Evolutionary conservation across 2,113 vertebrate species (phyloP).

Genomic region (Hyperoodon ampullatus): DNA sequence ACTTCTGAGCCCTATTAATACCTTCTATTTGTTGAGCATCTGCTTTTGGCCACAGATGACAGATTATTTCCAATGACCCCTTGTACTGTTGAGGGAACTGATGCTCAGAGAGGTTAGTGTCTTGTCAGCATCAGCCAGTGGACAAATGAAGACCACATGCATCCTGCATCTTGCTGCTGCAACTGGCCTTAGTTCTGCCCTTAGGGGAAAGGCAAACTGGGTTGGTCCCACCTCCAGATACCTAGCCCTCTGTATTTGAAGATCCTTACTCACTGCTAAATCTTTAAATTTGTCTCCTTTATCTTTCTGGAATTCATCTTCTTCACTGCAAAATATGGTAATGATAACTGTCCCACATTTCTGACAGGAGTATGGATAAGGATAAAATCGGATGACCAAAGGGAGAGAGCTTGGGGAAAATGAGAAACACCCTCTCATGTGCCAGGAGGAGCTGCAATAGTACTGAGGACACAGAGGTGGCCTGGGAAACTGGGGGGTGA

Average conservation of each 20-base stretch:
- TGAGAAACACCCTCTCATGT: not conserved
- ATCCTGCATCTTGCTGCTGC: not conserved
- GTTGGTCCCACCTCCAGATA: not conserved
- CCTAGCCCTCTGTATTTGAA: not conserved
- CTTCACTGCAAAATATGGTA: not conserved
- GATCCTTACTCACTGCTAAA: not conserved
- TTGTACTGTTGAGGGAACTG: not conserved
- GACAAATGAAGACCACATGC: not conserved
- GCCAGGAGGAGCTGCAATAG: fast-evolving
- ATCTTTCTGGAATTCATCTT: not conserved
- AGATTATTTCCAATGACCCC: not conserved
- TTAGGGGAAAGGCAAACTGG: not conserved
- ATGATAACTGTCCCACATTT: not conserved
- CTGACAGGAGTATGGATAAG: not conserved
- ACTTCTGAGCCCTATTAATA: not conserved
- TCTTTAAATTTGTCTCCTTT: not conserved
- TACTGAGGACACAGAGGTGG: not conserved
- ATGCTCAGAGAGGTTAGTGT: not conserved
- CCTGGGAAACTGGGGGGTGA: fast-evolving
- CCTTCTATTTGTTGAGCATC: not conserved
- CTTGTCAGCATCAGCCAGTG: not conserved
- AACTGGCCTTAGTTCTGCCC: not conserved
- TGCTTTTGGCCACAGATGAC: not conserved
- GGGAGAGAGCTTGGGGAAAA: not conserved
- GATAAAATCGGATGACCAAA: not conserved